Base-by-base conservation (phyloP, 2,797 vertebrate genomes). In the Anguilla marmorata region DNA sequence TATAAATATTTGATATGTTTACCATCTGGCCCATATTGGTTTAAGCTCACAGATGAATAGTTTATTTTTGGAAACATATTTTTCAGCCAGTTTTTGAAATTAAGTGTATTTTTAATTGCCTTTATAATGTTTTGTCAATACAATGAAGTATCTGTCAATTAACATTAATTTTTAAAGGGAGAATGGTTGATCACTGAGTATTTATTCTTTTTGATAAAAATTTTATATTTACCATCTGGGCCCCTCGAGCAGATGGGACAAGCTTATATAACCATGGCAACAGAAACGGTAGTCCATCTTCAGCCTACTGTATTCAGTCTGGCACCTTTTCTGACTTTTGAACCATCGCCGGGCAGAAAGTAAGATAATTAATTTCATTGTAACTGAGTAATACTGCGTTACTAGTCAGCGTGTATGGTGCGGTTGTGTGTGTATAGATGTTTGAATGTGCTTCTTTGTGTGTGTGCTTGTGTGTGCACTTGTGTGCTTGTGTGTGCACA, bases 161-260 rank as follows among this genome's bases (percentile, higher is more conserved):
- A 85, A 21, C 60, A 58, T 56, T 27, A 84, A 60, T 88, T 89
- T 87, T 90, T 86, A 89, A 89, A 89, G 74, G 24, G 89, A 69
- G 66, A 90, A 88, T 89, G 90, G 86, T 88, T 90, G 89, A 82
- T 86, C 87, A 79, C 48, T 90, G 84, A 83, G 84, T 82, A 24
- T 45, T 27, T 90, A 86, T 88, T 90, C 74, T 89, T 80, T 90
- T 88, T 89, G 88, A 89, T 92, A 84, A 91, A 88, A 89, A 87
- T 88, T 91, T 82, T 83, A 58, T 88, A 89, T 87, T 54, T 89
- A 86, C 91, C 90, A 91, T 83, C 91, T 90, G 89, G 86, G 88
- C 74, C 87, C 87, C 76, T 84, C 27, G 27, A 84, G 48, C 87
- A 87, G 87, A 88, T 88, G 89, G 87, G 74, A 76, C 69, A 79